Base-by-base conservation (phyloP, 2,888 invertebrate species). In the Spisula solida region DNA sequence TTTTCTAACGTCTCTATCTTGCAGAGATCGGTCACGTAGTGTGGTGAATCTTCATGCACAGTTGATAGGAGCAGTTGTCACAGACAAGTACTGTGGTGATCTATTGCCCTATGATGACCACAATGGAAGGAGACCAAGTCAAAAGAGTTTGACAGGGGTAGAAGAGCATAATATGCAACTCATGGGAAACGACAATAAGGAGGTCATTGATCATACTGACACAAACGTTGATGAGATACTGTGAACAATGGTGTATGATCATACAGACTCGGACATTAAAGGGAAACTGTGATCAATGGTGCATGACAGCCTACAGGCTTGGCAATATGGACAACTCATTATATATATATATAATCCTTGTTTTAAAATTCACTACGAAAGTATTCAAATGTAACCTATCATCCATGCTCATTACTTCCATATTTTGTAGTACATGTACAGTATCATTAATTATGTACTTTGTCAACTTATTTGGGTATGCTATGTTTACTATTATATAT, bases 1-100 rank as follows among this genome's bases (percentile, higher is more conserved):
- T 56, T 29, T 1, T 51, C 51, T 51, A 1, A 51, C 16, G 1
- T 55, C 14, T 60, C 60, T 31, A 8, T 88, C 48, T 90, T 93
- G 34, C 92, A 95, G 94, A 25, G 94, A 95, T 82, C 85, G 94
- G n/a, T 86, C 93, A 8, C 91, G 94, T 60, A 91, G 94, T 18
- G 93, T 91, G 0, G 88, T 90, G 0, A 95, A 94, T 75, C 86
- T 93, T 78, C 88, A 91, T 75, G 93, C 93, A 25, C 94, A 94
- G 82, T 92, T 93, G 0, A 92, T 91, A 14, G 93, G 94, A 60
- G 93, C 92, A 29, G 91, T 93, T 75, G 87, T 93, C 10, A 94
- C 93, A 1, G 89, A 92, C 79, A 84, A 87, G 34, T 89, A 93
- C 12, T 94, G 94, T 87, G 88, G 70, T 12, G 75, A 83, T 1